Conservation (phyloP, 2,888 invertebrate genomes). For the Andrena fulva region DNA sequence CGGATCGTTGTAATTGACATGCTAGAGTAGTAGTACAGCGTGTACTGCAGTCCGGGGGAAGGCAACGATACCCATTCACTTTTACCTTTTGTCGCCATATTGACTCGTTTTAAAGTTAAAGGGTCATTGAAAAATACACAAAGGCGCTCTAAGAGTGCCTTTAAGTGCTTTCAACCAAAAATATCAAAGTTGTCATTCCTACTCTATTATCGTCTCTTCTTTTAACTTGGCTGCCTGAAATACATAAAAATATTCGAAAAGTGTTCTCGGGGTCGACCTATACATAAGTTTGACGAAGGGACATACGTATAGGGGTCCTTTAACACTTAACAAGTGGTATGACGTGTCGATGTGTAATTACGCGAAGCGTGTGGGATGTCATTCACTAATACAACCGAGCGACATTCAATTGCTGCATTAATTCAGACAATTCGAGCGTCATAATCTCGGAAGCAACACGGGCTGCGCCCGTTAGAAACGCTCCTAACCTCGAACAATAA, state of each 20-base stretch:
- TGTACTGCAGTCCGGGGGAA: constrained; percentile 33
- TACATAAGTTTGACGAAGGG: not conserved
- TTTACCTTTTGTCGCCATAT: constrained; percentile 55
- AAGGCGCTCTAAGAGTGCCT: not conserved
- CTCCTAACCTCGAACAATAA: constrained; percentile 62
- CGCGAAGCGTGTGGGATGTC: constrained; percentile 68
- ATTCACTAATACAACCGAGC: constrained; percentile 59
- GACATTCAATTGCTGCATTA: constrained; percentile 65
- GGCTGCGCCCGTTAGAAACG: constrained; percentile 35
- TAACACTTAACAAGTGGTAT: constrained; percentile 48
- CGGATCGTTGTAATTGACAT: constrained; percentile 18
- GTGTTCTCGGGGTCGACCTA: not conserved
- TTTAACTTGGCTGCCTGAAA: not conserved
- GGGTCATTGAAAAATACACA: constrained; percentile 35
- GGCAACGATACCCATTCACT: constrained; percentile 62
- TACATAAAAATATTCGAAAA: not conserved
- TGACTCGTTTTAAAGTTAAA: constrained; percentile 48
- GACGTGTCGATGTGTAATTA: constrained; percentile 62
- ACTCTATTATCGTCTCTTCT: not conserved
- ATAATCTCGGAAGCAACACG: constrained; percentile 58
- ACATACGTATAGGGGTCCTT: constrained; percentile 1
- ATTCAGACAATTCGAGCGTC: constrained; percentile 62
- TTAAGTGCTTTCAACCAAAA: not conserved
- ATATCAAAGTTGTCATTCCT: too few relatives aligned
- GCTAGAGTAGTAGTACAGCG: constrained; percentile 8